Base-by-base conservation (phyloP, 2,113 vertebrate genomes). In the Dissostichus mawsoni region DNA sequence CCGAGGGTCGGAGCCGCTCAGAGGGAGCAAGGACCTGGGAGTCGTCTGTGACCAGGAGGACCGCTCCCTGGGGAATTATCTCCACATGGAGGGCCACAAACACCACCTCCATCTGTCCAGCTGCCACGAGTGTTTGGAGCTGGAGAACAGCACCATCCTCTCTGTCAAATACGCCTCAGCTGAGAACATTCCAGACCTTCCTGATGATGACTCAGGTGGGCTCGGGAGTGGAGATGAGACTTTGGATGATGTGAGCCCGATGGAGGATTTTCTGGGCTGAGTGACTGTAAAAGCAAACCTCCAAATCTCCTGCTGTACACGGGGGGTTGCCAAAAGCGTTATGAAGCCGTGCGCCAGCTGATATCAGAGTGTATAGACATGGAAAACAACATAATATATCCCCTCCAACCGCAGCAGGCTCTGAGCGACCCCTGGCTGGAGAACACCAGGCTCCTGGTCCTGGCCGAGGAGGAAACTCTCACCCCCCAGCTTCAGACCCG, bases 91-190 rank as follows among this genome's bases (percentile, higher is more conserved):
- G 25, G 87, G 81, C 65, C 92, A 92, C 13, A 89, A 88, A 69
- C 93, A 92, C 44, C 95, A 94, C 74, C 92, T 99, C 44, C 98
- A 99, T 79, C 93, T 99, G 3, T 97, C 95, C 67, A 99, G 96
- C 90, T 99, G 98, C 92, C 94, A 94, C 0, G 98, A 99, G 74
- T 99, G 98, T 20, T 87, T 97, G 89, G 95, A 98, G 76, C 92
- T 99, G 5, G 98, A 99, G 82, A 97, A 84, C 90, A 98, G 96
- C 89, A 99, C 98, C 87, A 99, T 99, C 0, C 95, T 97, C 1
- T 98, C 98, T 0, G 96, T 99, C 36, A 96, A 86, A 78, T 97
- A 92, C 25, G 96, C 98, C 1, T 99, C 97, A 0, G 95, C 89
- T 0, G 97, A 99, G 78, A 94, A 97, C 93, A 96, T 97, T 66